Base-by-base conservation (phyloP, 2,888 invertebrate genomes). In the Agriotes lineatus region DNA sequence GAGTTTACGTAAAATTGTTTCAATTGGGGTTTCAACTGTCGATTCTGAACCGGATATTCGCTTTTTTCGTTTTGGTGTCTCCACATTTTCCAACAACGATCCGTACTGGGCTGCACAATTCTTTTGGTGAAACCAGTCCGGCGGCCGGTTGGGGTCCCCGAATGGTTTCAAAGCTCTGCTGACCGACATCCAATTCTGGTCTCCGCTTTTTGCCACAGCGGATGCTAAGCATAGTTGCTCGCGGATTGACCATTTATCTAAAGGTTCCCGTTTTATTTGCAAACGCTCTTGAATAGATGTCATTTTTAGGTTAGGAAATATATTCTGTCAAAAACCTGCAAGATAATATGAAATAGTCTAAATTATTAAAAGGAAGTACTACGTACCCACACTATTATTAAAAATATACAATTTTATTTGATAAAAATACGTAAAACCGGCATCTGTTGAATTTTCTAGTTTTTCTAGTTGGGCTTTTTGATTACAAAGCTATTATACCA, bases 131-230 rank as follows among this genome's bases (percentile, higher is more conserved):
- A 96, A 96, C 96, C 94, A 96, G 80, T 94, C 96, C 0, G 87
- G 85, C 0, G 92, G 94, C 66, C 94, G 86, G 75, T 90, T 91
- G 45, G 91, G 86, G 75, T 95, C 94, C 10, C 90, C 90, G 74
- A 93, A 91, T 10, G 93, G 89, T 85, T 93, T 93, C 7, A 96
- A 83, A 0, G 93, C 89, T 37, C 95, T 86, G 52, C 94, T 94
- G 0, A 96, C 95, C 0, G 95, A 92, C 87, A 94, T 91, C 96
- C 96, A 96, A 83, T 97, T 95, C 82, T 95, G 95, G 82, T 96
- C 96, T 0, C 96, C 96, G 78, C 92, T 93, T 79, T 93, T 87
- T 39, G 92, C 85, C 7, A 97, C 93, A 1, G 96, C 94, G 0
- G 95, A 95, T 0, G 95, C 96, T 45, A 97, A 84, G 76, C 94